Conservation (phyloP, 2,113 vertebrate species). For the Phyllostomus discolor region DNA sequence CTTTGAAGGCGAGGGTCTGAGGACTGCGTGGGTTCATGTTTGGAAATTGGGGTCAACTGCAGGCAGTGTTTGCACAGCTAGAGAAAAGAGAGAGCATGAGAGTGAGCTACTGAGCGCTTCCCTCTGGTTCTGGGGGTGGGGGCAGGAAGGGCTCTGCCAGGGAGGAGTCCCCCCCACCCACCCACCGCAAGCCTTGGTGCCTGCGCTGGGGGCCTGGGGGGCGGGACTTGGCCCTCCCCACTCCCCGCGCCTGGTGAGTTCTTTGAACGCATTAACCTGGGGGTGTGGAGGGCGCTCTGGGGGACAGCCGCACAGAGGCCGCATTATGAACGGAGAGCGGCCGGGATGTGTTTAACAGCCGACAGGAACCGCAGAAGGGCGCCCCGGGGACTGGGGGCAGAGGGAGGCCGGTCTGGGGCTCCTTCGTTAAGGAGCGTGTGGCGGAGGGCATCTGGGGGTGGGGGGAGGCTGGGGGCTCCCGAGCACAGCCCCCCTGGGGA, state of each 20-base stretch:
- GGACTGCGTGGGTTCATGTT: fast-evolving
- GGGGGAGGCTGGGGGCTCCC: too few species aligned
- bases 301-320: fast-evolving
- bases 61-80: neutral
- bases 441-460: fast-evolving
- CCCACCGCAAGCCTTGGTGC: neutral
- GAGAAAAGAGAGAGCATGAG: neutral
- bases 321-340: fast-evolving
- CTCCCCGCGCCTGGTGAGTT: neutral
- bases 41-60: neutral
- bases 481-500: fast-evolving
- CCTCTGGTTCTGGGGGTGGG: neutral
- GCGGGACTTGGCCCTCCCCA: neutral
- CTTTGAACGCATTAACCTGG: neutral
- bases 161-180: too few species aligned
- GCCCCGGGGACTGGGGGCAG: neutral
- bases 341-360: neutral
- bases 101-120: fast-evolving
- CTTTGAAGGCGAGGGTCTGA: neutral
- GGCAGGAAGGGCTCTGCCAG: neutral
- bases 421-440: neutral
- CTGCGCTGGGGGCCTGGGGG: neutral
- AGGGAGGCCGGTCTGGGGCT: neutral
- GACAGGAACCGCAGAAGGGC: neutral
- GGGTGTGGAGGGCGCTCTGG: neutral